Evolutionary conservation across 2,797 vertebrate genomes (phyloP).

Genomic region (Thunnus albacares): DNA sequence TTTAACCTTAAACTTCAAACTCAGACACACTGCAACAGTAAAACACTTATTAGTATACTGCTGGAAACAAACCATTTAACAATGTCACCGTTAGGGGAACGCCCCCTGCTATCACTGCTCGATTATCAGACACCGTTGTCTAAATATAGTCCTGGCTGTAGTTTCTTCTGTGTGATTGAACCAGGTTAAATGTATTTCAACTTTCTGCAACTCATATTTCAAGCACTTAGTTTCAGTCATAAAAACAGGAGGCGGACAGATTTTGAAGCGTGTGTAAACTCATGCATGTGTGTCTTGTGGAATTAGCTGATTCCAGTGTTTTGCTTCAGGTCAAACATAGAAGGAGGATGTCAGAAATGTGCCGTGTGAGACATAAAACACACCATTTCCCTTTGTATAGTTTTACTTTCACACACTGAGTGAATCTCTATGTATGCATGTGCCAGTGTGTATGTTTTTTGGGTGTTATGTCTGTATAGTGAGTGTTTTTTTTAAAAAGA

Average conservation of each 20-base stretch:
- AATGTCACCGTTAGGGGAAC: constrained; percentile 12
- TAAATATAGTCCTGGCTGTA: constrained; percentile 45
- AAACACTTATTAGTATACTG: constrained; percentile 7
- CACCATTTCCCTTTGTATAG: constrained; percentile 42
- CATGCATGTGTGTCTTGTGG: constrained; percentile 61
- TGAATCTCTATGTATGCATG: constrained; percentile 78
- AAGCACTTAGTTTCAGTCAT: constrained; percentile 24
- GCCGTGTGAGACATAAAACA: constrained; percentile 26
- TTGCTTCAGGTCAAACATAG: constrained; percentile 24
- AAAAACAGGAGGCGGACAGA: not conserved
- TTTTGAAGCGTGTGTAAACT: constrained; percentile 39
- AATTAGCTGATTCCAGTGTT: constrained; percentile 45
- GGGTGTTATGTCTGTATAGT: constrained; percentile 52
- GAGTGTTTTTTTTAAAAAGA: constrained; percentile 68
- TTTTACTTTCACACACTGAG: constrained; percentile 60
- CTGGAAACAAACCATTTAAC: constrained; percentile 1
- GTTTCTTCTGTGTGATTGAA: constrained; percentile 45
- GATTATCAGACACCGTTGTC: constrained; percentile 32
- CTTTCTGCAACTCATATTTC: constrained; percentile 38
- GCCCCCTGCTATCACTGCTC: constrained; percentile 27
- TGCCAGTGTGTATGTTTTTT: constrained; percentile 70
- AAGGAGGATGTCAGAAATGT: constrained; percentile 32
- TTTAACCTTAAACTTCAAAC: constrained; percentile 31
- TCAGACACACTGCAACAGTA: constrained; percentile 16
- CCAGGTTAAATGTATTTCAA: constrained; percentile 28